phyloP scores from a whole-genome alignment of 2,797 vertebrate species.

The Enoplosus armatus region DNA sequence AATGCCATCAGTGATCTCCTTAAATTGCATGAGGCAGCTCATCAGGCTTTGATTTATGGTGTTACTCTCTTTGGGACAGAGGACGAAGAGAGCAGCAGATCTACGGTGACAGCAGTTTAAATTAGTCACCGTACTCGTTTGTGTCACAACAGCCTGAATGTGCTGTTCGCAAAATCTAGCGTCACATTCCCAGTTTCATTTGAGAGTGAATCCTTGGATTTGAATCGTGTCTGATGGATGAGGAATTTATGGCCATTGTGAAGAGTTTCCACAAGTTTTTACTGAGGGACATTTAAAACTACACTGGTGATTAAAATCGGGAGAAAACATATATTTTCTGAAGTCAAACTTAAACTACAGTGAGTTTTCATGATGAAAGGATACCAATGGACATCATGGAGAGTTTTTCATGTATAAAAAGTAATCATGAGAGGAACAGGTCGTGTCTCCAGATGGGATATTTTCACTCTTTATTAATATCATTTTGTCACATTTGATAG shows the following conservation, averaged over 20 bases:
- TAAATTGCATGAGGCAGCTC: conserved; percentile 65
- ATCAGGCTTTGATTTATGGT: conserved; percentile 62
- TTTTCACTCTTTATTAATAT: conserved; percentile 17
- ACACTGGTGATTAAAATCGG: neutral
- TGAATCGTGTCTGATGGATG: neutral
- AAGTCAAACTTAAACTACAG: neutral
- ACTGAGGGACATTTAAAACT: neutral
- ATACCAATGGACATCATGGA: neutral
- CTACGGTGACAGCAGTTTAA: conserved; percentile 45
- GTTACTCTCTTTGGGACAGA: conserved; percentile 42
- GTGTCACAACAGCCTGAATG: conserved; percentile 20
- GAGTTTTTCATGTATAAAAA: neutral
- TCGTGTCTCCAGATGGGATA: neutral
- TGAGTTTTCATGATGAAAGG: neutral
- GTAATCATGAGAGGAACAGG: neutral
- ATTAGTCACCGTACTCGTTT: conserved; percentile 11
- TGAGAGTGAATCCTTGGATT: neutral
- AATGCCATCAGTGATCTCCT: conserved; percentile 59
- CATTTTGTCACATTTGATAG: neutral
- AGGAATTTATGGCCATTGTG: neutral
- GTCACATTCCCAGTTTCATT: conserved; percentile 13
- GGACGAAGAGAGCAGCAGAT: conserved; percentile 32
- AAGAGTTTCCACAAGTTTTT: neutral
- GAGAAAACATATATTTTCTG: neutral
- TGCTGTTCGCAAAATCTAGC: neutral